These are phyloP conservation scores for Suillia variegata DNA, from an alignment of 2,888 invertebrate species.

Conservation along the genomic window DNA sequence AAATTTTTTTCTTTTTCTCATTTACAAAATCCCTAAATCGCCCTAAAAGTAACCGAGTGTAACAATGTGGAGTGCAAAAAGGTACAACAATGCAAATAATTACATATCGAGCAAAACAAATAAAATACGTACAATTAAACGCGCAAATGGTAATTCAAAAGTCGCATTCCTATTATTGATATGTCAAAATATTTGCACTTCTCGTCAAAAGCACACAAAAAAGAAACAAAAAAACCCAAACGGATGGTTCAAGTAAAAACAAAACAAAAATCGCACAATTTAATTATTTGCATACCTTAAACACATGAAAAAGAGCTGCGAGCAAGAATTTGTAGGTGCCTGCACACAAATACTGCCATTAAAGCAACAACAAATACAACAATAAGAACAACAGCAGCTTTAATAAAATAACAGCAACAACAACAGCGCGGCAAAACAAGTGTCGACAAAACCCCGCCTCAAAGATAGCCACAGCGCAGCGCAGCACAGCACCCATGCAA, in stretches of 20 bases:
- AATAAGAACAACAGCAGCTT: background rate
- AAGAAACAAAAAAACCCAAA: slow-evolving; percentile 28
- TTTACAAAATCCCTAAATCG: too few species aligned
- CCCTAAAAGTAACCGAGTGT: too few species aligned
- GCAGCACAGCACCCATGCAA: background rate
- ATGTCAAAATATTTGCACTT: slow-evolving; percentile 58
- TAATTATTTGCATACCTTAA: background rate
- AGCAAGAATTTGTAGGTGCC: background rate
- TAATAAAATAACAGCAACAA: slow-evolving; percentile 10
- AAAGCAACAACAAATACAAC: too few species aligned
- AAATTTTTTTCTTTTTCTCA: too few species aligned
- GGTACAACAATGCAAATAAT: too few species aligned
- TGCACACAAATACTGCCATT: slow-evolving; percentile 1
- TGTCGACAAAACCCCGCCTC: slow-evolving; percentile 27
- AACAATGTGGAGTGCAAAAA: too few species aligned
- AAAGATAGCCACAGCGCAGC: slow-evolving; percentile 13
- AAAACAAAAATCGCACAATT: slow-evolving; percentile 5
- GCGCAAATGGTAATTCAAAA: too few species aligned
- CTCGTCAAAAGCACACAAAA: slow-evolving; percentile 38
- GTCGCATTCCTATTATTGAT: too few species aligned
- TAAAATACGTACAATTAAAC: too few species aligned
- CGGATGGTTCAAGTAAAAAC: slow-evolving; percentile 26
- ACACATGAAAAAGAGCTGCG: slow-evolving; percentile 11
- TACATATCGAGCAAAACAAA: too few species aligned
- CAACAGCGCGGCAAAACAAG: slow-evolving; percentile 18